Base-by-base conservation (phyloP, 2,888 invertebrate species). In the Leptarthrus brevirostris region DNA sequence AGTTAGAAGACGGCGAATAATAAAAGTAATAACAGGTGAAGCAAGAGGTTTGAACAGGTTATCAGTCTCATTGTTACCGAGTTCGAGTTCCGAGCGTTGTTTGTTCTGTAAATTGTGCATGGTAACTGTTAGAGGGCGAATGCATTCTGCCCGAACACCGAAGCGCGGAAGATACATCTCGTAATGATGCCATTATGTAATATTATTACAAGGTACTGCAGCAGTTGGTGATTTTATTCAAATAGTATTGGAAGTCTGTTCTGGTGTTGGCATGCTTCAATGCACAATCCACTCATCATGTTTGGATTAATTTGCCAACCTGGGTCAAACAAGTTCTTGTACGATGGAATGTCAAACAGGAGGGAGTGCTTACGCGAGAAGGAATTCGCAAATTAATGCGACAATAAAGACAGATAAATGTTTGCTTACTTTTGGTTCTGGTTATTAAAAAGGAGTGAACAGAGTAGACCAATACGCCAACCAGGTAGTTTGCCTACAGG, bases 151-250 rank as follows among this genome's bases (percentile, higher is more conserved):
- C 18, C 26, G 6, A 40, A 34, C 12, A 26, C 26, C 30, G 49
- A 52, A 49, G 20, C n/a, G n/a, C n/a, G n/a, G n/a, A n/a, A 69
- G 69, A 52, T 69, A 34, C 69, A 52, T 52, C 52, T 30, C 34
- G 52, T 69, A 69, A 69, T 69, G 69, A 69, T 69, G 69, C 69
- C 69, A 69, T 69, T 69, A 69, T 69, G 69, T 69, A 69, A 69
- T 69, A 69, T 69, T 69, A 69, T 69, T 69, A 52, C 52, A 52
- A 54, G 69, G 52, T n/a, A 69, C 52, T 69, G 52, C 69, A 18
- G 52, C 26, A 69, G 52, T 69, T 52, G 49, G 69, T 26, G 69
- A 69, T 69, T 69, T 69, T 69, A 69, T 69, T 69, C 69, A 69
- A 69, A 69, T 69, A 20, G 30, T 52, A 49, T 69, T 49, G 69